Base-by-base conservation (phyloP, 30 jellyfish, hydroid and myxozoan genomes). In the Catostylus mosaicus region DNA sequence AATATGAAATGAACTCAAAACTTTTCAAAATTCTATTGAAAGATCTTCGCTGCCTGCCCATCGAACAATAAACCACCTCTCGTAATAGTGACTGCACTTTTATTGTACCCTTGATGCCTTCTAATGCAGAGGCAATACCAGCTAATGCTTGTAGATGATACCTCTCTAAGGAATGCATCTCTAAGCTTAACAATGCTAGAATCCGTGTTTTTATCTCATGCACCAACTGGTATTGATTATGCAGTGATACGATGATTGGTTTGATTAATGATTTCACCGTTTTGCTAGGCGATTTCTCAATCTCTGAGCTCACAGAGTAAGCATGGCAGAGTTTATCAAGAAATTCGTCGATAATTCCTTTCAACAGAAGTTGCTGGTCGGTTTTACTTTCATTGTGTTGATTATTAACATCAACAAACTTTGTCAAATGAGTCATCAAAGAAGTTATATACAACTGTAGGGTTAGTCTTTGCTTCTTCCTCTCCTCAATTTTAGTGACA, bases 91-190 rank as follows among this genome's bases (percentile, higher is more conserved):
- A 70, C 16, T 43, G 56, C n/a, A n/a, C n/a, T n/a, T n/a, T n/a
- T n/a, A n/a, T n/a, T n/a, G n/a, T n/a, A n/a, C n/a, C n/a, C 1
- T 51, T 27, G 33, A 36, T 24, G 27, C 29, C 77, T 10, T 51
- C 63, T 27, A 24, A 61, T 45, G 80, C 60, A 23, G 86, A 20
- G 38, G 56, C 67, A 38, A 82, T 52, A 51, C 86, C 75, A 11
- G 92, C 85, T 1, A 82, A 27, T 9, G 81, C 81, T 30, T 69
- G 85, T 45, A 82, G 22, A 27, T 82, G 92, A 33, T 70, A 82
- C 1, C 57, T 54, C 36, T 82, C 86, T 73, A 82, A 43, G 12
- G 40, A 14, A 36, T 23, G 4, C 11, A 56, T 35, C 26, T 82
- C 81, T 22, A 43, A 11, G 3, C 22, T 24, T 2, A 82, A 63